Evolutionary conservation across 2,113 vertebrate species (phyloP).

Genomic region (Chauna torquata): DNA sequence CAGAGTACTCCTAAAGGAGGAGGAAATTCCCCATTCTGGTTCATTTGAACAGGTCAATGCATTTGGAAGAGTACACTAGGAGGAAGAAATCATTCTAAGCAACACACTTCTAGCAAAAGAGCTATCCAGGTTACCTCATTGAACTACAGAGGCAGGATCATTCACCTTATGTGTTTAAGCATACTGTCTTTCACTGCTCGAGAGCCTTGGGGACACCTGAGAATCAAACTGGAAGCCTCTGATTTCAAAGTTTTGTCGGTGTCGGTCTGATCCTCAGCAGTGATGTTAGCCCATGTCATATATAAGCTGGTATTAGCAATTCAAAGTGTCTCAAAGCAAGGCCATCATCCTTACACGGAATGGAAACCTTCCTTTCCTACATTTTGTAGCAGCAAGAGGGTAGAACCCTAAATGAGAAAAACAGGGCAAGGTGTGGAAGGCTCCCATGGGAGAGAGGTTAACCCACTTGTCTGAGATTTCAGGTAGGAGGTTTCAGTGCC

Average conservation of each 20-base stretch:
- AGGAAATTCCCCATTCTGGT: background rate
- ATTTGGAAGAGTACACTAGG: background rate
- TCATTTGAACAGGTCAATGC: fast-evolving
- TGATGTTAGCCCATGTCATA: background rate
- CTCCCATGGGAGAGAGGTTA: background rate
- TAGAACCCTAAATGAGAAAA: background rate
- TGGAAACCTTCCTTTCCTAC: background rate
- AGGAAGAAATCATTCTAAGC: background rate
- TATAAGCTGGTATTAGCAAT: background rate
- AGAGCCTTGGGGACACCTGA: background rate
- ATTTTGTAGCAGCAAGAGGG: background rate
- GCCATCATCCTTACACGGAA: background rate
- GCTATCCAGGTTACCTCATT: background rate
- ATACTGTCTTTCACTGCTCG: background rate
- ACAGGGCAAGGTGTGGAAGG: background rate
- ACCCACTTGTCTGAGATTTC: background rate
- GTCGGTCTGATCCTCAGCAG: background rate
- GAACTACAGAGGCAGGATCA: background rate
- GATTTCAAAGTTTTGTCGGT: background rate
- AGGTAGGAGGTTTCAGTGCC: background rate
- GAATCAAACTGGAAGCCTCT: background rate
- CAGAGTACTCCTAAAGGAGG: background rate
- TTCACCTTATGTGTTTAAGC: background rate
- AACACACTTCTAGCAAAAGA: background rate
- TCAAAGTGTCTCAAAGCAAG: background rate